Conservation (phyloP, 2,888 invertebrate species). For the Helobdella robusta region DNA sequence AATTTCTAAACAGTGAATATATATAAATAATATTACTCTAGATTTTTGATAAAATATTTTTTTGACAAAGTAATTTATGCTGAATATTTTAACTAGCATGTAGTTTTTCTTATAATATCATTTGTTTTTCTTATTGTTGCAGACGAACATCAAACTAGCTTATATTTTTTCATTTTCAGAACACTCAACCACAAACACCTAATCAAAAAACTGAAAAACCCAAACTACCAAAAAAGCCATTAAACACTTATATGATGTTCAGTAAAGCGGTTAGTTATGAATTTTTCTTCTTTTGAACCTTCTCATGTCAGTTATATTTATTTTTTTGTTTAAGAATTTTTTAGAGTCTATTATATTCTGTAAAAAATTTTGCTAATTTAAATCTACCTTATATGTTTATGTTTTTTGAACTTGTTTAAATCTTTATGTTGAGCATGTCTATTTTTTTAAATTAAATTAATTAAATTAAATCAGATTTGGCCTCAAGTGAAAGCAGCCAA, state of each 20-base stretch:
- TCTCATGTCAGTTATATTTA: neutral
- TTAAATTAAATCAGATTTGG: conserved; percentile 35
- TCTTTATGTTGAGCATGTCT: neutral
- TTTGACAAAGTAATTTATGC: too few species aligned
- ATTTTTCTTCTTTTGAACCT: too few species aligned
- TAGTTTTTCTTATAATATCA: too few species aligned
- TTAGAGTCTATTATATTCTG: too few species aligned
- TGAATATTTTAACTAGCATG: too few species aligned
- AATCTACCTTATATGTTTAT: neutral
- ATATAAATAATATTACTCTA: too few species aligned
- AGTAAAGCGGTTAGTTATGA: conserved; percentile 37
- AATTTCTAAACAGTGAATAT: too few species aligned
- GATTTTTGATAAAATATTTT: too few species aligned
- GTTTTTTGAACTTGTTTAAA: neutral
- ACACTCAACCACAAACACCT: conserved; percentile 4
- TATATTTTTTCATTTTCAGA: too few species aligned
- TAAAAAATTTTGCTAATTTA: too few species aligned
- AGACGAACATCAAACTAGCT: too few species aligned
- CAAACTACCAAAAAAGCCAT: conserved; percentile 35
- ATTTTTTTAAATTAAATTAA: neutral
- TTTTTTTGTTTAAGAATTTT: neutral
- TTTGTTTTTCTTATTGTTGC: too few species aligned
- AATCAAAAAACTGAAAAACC: conserved; percentile 23
- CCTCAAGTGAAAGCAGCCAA: conserved; percentile 35
- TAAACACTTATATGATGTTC: conserved; percentile 37